Evolutionary conservation across 2,888 invertebrate species (phyloP).

Genomic region (Lasioglossum leucozonium): DNA sequence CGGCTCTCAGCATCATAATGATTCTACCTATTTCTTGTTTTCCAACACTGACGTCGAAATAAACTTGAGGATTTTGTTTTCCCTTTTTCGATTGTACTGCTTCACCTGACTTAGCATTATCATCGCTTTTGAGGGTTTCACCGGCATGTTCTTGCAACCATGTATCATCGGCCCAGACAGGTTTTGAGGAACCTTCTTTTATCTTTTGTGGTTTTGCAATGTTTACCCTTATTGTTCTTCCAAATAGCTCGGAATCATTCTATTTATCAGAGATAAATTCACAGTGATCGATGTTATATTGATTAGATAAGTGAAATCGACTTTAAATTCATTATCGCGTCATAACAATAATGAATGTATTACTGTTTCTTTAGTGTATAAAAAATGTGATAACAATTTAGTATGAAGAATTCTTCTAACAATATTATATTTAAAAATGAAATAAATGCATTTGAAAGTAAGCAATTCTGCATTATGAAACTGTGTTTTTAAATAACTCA

Average conservation of each 20-base stretch:
- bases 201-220: conserved; percentile 98
- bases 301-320: conserved; percentile 47
- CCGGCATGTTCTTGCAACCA: conserved; percentile 99
- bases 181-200: conserved; percentile 96
- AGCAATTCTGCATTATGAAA: conserved; percentile 1
- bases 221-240: conserved; percentile 97
- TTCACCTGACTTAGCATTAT: conserved; percentile 82
- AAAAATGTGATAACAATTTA: not conserved
- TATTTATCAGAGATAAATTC: conserved; percentile 81
- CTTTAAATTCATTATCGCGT: not conserved
- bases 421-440: not conserved
- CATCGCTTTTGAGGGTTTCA: conserved; percentile 89
- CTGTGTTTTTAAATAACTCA: conserved; percentile 32
- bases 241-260: conserved; percentile 99
- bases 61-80: conserved; percentile 94
- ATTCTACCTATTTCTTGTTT: conserved; percentile 95
- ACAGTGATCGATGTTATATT: conserved; percentile 8
- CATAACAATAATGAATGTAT: conserved; percentile 13
- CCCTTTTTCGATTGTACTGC: conserved; percentile 83
- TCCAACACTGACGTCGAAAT: conserved; percentile 97
- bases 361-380: not conserved
- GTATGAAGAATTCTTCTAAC: not conserved
- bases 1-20: conserved; percentile 95
- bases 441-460: not conserved
- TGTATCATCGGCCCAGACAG: conserved; percentile 99